Conservation (phyloP, 2,797 vertebrate genomes). For the Pristis pectinata region DNA sequence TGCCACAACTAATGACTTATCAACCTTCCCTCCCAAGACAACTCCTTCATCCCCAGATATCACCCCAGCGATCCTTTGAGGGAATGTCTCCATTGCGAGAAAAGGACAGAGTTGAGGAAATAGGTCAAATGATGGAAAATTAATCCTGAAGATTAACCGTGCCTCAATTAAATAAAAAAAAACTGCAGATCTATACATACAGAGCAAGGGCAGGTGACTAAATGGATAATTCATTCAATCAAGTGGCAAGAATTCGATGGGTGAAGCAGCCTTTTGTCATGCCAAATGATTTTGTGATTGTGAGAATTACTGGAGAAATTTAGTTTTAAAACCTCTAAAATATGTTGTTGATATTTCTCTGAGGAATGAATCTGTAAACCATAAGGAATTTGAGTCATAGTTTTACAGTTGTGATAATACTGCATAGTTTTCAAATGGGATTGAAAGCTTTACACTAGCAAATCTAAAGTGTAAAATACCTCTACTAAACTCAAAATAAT, state of each 20-base stretch:
- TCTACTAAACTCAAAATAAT: background rate
- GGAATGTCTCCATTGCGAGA: no score
- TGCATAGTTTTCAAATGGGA: background rate
- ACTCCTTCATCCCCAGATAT: no score
- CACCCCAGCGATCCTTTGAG: no score
- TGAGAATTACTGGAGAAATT: background rate
- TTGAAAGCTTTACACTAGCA: background rate
- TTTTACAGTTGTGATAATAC: background rate
- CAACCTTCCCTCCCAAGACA: no score
- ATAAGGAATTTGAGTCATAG: background rate
- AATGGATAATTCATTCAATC: background rate
- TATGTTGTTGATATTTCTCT: background rate
- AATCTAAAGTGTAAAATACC: background rate
- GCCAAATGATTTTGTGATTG: background rate
- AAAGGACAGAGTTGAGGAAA: no score
- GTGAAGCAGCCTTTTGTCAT: background rate
- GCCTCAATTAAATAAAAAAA: no score
- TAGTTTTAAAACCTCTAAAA: background rate
- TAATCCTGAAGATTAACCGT: no score
- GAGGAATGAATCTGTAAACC: background rate
- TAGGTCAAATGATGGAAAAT: no score
- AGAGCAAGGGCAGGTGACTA: background rate
- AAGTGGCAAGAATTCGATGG: background rate
- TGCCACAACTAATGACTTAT: no score
- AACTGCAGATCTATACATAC: background rate